Evolutionary conservation across 2,797 vertebrate genomes (phyloP).

Genomic region (Cygnus olor): DNA sequence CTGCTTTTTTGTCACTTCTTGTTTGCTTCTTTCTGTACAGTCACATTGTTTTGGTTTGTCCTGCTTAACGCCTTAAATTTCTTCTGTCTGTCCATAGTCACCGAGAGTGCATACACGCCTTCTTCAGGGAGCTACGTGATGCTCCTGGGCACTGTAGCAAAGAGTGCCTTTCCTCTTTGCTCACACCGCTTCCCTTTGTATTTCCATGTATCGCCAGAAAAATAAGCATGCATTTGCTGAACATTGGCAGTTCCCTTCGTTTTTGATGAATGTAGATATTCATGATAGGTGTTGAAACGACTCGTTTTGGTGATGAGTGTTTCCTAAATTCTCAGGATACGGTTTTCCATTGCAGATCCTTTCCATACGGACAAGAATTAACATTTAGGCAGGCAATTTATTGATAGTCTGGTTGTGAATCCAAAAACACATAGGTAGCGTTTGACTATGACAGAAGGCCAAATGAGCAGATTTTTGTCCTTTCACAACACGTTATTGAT

Average conservation of each 20-base stretch:
- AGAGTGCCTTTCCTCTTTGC: not conserved
- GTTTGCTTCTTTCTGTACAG: not conserved
- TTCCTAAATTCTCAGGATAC: not conserved
- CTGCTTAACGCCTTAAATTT: not conserved
- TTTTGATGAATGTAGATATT: not conserved
- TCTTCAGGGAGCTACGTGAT: not conserved
- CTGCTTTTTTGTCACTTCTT: too few species aligned
- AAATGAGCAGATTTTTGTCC: not conserved
- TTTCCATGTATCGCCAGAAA: not conserved
- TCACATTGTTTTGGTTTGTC: not conserved
- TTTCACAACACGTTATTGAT: not conserved
- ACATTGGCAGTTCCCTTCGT: not conserved
- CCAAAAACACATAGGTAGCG: not conserved
- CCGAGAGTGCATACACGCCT: fast-evolving
- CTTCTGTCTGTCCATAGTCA: not conserved
- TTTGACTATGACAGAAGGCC: not conserved
- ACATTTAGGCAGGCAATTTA: not conserved
- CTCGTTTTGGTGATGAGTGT: not conserved
- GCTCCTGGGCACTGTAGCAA: not conserved
- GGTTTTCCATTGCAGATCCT: not conserved
- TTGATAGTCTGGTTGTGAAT: not conserved
- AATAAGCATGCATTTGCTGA: not conserved
- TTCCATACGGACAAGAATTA: not conserved
- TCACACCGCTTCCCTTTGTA: not conserved
- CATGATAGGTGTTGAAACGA: not conserved